Conservation (phyloP, 2,888 invertebrate species). For the Chrysodeixis includens region DNA sequence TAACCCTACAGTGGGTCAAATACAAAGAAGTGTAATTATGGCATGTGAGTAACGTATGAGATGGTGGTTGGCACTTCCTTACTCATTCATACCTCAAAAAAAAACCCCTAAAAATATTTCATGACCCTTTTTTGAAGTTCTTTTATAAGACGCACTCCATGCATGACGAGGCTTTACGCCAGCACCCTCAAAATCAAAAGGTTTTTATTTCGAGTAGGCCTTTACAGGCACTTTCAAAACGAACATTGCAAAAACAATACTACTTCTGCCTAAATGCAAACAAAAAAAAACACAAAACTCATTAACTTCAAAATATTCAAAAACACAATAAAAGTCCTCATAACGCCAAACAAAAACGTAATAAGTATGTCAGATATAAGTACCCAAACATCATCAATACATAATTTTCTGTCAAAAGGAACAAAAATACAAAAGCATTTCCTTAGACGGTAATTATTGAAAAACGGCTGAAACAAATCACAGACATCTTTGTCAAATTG, state of each 20-base stretch:
- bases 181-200: no score
- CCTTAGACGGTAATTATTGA: neutral
- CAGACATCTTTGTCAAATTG: constrained; percentile 2
- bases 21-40: neutral
- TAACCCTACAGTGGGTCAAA: neutral
- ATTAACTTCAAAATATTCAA: no score
- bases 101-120: no score
- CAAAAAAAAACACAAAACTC: no score
- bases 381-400: neutral
- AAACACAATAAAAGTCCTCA: no score
- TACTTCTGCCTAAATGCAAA: no score
- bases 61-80: neutral
- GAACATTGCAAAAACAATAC: no score
- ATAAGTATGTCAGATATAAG: neutral
- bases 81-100: neutral
- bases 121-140: no score
- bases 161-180: no score
- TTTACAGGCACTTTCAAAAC: no score
- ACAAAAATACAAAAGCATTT: neutral
- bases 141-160: no score
- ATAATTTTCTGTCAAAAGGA: neutral
- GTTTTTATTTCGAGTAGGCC: no score
- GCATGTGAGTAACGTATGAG: neutral
- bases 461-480: neutral
- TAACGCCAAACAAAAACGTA: neutral